Evolutionary conservation across 1,140 invertebrate species (phyloP).

Genomic region (Apolygus lucorum): DNA sequence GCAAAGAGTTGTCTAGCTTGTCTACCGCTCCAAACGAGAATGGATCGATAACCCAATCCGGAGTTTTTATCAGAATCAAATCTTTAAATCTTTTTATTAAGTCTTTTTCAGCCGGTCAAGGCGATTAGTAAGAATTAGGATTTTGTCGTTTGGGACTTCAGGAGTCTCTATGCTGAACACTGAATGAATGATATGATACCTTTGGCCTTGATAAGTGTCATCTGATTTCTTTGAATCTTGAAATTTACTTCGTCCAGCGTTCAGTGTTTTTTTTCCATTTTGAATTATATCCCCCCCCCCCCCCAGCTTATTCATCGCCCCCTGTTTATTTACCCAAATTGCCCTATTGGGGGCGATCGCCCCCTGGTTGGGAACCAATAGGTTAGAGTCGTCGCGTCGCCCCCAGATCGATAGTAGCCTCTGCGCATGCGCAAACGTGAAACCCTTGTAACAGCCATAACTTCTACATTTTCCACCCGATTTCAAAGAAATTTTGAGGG

Average conservation of each 20-base stretch:
- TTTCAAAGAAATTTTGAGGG: too few species aligned
- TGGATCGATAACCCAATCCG: not conserved
- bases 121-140: not conserved
- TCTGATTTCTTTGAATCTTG: not conserved
- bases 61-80: not conserved
- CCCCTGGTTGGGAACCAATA: not conserved
- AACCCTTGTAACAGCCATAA: too few species aligned
- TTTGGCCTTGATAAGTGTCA: not conserved
- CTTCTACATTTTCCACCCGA: too few species aligned
- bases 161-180: not conserved
- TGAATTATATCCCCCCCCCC: not conserved
- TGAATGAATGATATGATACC: not conserved
- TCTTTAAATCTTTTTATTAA: not conserved
- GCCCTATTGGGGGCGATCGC: not conserved
- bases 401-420: too few species aligned
- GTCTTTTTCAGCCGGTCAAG: not conserved
- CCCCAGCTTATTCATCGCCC: not conserved
- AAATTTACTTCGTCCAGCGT: not conserved
- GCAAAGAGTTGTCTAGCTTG: not conserved
- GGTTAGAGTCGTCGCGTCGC: not conserved
- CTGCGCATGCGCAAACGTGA: too few species aligned
- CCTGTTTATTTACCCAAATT: not conserved
- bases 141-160: not conserved
- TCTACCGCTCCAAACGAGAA: not conserved
- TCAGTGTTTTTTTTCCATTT: not conserved